Conservation (phyloP, 2,113 vertebrate genomes). For the Solea solea region DNA sequence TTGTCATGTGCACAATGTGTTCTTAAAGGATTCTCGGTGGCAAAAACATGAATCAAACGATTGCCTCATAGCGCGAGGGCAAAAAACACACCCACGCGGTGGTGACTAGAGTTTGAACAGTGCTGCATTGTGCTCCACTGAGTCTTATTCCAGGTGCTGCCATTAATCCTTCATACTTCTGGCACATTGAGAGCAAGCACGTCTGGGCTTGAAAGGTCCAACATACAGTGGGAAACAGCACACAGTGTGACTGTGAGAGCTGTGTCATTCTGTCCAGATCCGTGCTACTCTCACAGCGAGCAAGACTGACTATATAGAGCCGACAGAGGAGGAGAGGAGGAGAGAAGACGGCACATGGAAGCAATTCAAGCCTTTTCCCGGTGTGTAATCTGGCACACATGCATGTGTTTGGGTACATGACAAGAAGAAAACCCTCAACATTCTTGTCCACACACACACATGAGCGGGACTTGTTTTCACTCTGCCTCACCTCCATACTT, state of each 20-base stretch:
- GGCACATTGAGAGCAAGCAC: constrained; percentile 34
- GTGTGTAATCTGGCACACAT: constrained; percentile 32
- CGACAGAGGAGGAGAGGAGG: constrained; percentile 1
- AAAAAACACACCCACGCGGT: constrained; percentile 15
- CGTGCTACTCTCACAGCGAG: neutral
- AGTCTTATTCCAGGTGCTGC: constrained; percentile 57
- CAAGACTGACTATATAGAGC: constrained; percentile 9
- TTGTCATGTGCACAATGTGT: neutral
- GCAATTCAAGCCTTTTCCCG: constrained; percentile 45
- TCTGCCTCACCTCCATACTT: neutral
- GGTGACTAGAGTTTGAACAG: constrained; percentile 39
- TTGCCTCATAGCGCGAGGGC: constrained; percentile 27
- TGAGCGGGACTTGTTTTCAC: constrained; percentile 7
- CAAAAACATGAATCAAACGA: constrained; percentile 12
- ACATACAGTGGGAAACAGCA: constrained; percentile 17
- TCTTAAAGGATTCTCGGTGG: neutral
- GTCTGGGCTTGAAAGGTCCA: constrained; percentile 44
- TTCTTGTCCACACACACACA: neutral
- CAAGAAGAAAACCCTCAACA: neutral
- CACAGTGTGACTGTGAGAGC: constrained; percentile 12
- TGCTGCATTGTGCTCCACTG: constrained; percentile 44
- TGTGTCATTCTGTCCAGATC: constrained; percentile 50
- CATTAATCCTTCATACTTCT: constrained; percentile 60
- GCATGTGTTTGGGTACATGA: constrained; percentile 28
- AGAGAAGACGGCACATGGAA: constrained; percentile 41